Evolutionary conservation across 2,797 vertebrate genomes (phyloP), one percentile per base, ranked within the genome.

Genomic region (Protonibea diacanthus): DNA sequence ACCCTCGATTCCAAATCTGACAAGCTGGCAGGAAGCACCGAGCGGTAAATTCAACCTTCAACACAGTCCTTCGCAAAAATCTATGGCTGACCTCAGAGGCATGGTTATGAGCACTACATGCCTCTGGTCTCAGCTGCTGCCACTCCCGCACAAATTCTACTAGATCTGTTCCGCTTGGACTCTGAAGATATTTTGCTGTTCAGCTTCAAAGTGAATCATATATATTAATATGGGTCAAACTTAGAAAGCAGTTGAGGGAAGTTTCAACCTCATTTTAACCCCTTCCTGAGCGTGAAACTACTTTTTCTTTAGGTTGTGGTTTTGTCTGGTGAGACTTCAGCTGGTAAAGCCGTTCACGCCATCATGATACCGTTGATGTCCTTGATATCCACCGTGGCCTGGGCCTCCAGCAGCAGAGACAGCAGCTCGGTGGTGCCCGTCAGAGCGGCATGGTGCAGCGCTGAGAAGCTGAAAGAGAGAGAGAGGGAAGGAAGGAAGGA

Each of bases 321-420:
- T 47, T 67, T 71, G 74, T 49, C 2, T 59, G 57, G 6, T 8
- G 64, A 66, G 13, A 20, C 12, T 52, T 53, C 29, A 67, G 52
- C 61, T 40, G 11, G 48, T 49, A 8, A 64, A 81, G 45, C 17
- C 68, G 62, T 72, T 73, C 48, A 38, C 60, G 71, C 60, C 8
- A 2, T 63, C 27, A 18, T 10, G 25, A 52, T 90, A 99, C 98
- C 98, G 0, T 99, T 99, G 93, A 96, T 96, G 90, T 99, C 98
- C 89, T 97, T 98, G 92, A 99, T 97, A 83, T 99, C 97, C 0
- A 99, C 97, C 0, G 95, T 96, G 83, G 97, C 97, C 93, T 99
- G 97, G 6, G 97, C 96, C 70, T 99, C 98, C 91, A 99, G 92
- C 84, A 99, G 94, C 69, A 98, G 89, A 0, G 95, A 95, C 82